phyloP scores from a whole-genome alignment of 1,140 invertebrate genomes.

The Aporrectodea caliginosa region DNA sequence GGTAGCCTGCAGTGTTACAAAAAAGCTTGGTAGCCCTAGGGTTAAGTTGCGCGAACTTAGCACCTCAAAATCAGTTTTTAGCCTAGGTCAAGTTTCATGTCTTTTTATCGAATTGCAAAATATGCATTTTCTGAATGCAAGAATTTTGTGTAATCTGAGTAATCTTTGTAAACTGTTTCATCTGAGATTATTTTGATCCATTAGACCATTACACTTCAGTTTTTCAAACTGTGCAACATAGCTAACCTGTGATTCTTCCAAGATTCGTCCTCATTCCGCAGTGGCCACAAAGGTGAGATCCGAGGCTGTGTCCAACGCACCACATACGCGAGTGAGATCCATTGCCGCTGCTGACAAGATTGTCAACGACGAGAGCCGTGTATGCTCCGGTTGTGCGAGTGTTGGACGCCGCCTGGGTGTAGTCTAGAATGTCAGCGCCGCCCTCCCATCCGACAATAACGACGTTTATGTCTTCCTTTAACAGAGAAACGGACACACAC shows the following conservation, averaged over 20 bases:
- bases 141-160: too few relatives aligned
- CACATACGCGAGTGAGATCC: constrained; percentile 36
- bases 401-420: constrained; percentile 34
- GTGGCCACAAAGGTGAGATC: constrained; percentile 49
- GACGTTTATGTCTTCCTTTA: constrained; percentile 62
- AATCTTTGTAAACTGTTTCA: too few relatives aligned
- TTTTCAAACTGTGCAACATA: not conserved
- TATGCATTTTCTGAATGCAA: too few relatives aligned
- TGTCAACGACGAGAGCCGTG: constrained; percentile 29
- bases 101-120: too few relatives aligned
- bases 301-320: constrained; percentile 51
- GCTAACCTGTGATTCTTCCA: constrained; percentile 66
- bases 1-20: too few relatives aligned
- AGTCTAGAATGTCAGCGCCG: constrained; percentile 55
- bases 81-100: too few relatives aligned
- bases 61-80: too few relatives aligned
- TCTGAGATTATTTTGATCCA: too few relatives aligned
- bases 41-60: too few relatives aligned
- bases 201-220: too few relatives aligned
- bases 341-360: constrained; percentile 22
- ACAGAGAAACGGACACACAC: too few relatives aligned
- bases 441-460: constrained; percentile 62
- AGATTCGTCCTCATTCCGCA: constrained; percentile 58
- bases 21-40: too few relatives aligned
- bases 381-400: constrained; percentile 56